These are phyloP conservation scores for Amiota communis DNA, from an alignment of 2,888 invertebrate species.

Conservation along the genomic window DNA sequence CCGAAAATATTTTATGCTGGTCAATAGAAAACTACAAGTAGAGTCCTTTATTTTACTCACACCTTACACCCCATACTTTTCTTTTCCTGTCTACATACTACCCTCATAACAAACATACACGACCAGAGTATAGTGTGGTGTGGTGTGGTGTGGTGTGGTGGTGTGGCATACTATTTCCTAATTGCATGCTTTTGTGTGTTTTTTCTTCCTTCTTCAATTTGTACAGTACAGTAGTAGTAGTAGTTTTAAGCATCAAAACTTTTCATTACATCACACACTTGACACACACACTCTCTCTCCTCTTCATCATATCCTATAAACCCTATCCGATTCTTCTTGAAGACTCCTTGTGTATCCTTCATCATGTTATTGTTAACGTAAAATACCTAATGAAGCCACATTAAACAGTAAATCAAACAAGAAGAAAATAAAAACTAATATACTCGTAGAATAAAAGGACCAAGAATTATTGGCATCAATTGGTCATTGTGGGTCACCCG, in stretches of 20 bases:
- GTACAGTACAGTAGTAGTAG: no score
- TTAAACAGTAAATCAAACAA: constrained; percentile 59
- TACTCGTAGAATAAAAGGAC: no score
- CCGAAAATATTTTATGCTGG: constrained; percentile 60
- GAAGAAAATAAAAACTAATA: no score
- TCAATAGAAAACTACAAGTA: constrained; percentile 53
- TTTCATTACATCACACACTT: no score
- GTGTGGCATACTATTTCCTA: constrained; percentile 1
- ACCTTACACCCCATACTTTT: neutral
- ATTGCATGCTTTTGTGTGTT: constrained; percentile 27
- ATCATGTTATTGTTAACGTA: constrained; percentile 46
- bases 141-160: constrained; percentile 25
- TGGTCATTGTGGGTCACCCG: no score
- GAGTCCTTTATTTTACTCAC: no score
- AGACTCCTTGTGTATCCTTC: neutral
- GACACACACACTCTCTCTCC: constrained; percentile 22
- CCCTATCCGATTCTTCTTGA: no score
- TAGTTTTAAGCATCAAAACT: no score
- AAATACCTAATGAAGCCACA: constrained; percentile 71
- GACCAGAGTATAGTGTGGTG: neutral
- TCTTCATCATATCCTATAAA: no score
- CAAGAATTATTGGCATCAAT: no score
- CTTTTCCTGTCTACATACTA: no score
- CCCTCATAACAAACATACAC: neutral
- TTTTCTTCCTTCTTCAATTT: neutral